A percentile compares a stretch with the other conserved stretches of the same genome.
phyloP scores from a whole-genome alignment of 1,140 invertebrate genomes.

The Eriocheir sinensis region DNA sequence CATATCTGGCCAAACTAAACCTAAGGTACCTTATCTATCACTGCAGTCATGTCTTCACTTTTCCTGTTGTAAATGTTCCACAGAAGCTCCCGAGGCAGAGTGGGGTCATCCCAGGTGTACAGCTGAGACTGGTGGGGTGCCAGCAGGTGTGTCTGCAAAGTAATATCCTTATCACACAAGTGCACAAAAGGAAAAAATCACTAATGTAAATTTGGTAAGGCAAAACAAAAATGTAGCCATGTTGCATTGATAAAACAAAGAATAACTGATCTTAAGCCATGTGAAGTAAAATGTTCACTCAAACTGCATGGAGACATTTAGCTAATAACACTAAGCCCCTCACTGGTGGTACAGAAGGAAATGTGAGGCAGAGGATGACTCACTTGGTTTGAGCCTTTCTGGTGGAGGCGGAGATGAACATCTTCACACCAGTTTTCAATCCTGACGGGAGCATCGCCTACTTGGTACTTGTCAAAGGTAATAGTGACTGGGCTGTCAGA shows the following conservation, averaged over 20 bases:
- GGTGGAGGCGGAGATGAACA: slow-evolving; percentile 90
- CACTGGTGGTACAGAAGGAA: too few relatives aligned
- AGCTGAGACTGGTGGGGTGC: slow-evolving; percentile 90
- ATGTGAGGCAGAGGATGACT: background rate
- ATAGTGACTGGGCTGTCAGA: slow-evolving; percentile 88
- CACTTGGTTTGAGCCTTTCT: slow-evolving; percentile 86
- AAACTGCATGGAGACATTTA: too few relatives aligned
- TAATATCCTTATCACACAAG: too few relatives aligned
- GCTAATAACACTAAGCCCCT: too few relatives aligned
- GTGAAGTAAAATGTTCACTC: too few relatives aligned
- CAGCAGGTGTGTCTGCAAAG: slow-evolving; percentile 85
- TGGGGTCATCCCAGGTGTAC: slow-evolving; percentile 94
- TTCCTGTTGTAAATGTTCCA: slow-evolving; percentile 94
- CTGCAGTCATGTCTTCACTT: slow-evolving; percentile 87
- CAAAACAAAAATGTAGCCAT: too few relatives aligned
- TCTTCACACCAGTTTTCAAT: slow-evolving; percentile 92
- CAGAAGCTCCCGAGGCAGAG: slow-evolving; percentile 86
- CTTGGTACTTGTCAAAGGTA: slow-evolving; percentile 87
- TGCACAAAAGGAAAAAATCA: too few relatives aligned
- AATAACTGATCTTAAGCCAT: too few relatives aligned
- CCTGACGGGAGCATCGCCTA: slow-evolving; percentile 89
- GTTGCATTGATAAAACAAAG: too few relatives aligned
- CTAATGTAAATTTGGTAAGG: too few relatives aligned
- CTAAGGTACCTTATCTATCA: slow-evolving; percentile 86
- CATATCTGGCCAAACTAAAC: background rate